These are phyloP conservation scores for Porites rus DNA, from an alignment of 92 coral and sea anemone genomes.

Conservation along the genomic window DNA sequence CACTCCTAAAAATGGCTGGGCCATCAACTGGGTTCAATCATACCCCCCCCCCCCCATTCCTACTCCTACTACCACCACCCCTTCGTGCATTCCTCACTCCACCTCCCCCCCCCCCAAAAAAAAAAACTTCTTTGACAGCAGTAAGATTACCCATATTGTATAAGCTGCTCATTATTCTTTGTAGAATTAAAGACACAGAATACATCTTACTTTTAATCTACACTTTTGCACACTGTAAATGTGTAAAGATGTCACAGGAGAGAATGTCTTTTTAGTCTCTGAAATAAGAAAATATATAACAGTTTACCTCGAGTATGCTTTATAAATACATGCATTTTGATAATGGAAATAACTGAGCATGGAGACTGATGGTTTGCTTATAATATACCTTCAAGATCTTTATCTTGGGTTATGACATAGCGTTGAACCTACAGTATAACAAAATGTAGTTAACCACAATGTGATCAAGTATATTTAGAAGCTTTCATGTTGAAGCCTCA, in stretches of 20 bases:
- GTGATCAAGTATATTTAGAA: not conserved
- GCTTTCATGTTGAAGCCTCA: not conserved
- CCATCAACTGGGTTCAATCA: too few species aligned
- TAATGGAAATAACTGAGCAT: too few species aligned
- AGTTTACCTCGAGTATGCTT: not conserved
- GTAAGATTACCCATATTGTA: not conserved
- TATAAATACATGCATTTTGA: too few species aligned
- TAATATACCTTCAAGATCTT: slow-evolving; percentile 71
- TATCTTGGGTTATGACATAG: slow-evolving; percentile 73
- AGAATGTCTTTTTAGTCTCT: slow-evolving; percentile 84
- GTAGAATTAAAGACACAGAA: not conserved
- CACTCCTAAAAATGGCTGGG: too few species aligned
- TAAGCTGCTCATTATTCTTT: not conserved
- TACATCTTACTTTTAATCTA: slow-evolving; percentile 73
- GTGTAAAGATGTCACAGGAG: slow-evolving; percentile 84
- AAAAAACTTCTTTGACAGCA: too few species aligned
- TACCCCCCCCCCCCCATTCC: too few species aligned
- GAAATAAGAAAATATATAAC: not conserved
- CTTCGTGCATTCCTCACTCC: too few species aligned
- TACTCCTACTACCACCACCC: too few species aligned
- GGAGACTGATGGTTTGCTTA: too few species aligned
- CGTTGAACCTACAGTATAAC: slow-evolving; percentile 63
- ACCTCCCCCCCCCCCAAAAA: too few species aligned
- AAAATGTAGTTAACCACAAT: not conserved
- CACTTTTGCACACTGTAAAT: slow-evolving; percentile 92